Percentiles rank a stretch among this genome's conserved stretches.
Evolutionary conservation across 1,140 invertebrate genomes (phyloP).

Genomic region (Megathymus violae): DNA sequence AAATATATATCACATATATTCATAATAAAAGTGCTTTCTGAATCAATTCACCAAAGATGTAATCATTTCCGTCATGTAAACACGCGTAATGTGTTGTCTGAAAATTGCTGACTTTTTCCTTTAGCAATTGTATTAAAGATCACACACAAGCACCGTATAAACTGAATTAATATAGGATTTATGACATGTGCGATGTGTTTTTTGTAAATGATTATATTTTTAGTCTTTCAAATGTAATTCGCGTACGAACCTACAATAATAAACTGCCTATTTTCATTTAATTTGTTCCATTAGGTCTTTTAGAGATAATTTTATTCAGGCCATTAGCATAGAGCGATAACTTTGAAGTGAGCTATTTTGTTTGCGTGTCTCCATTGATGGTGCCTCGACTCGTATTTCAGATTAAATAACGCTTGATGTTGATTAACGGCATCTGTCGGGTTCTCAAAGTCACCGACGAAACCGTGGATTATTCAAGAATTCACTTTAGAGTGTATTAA

Average conservation of each 20-base stretch:
- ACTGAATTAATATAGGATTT: too few relatives aligned
- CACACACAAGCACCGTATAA: too few relatives aligned
- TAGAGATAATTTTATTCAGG: conserved; percentile 60
- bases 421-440: conserved; percentile 67
- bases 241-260: neutral
- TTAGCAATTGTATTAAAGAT: too few relatives aligned
- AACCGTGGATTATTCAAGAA: conserved; percentile 28
- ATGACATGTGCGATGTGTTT: too few relatives aligned
- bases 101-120: too few relatives aligned
- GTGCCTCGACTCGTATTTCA: conserved; percentile 63
- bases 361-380: conserved; percentile 65
- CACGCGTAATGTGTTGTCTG: too few relatives aligned
- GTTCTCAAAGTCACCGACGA: conserved; percentile 53
- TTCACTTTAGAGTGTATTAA: neutral
- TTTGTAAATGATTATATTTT: too few relatives aligned
- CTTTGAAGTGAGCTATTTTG: conserved; percentile 63
- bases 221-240: too few relatives aligned
- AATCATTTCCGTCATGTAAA: too few relatives aligned
- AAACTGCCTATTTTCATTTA: neutral
- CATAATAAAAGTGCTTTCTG: too few relatives aligned
- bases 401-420: conserved; percentile 71
- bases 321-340: conserved; percentile 62
- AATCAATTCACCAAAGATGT: too few relatives aligned
- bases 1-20: too few relatives aligned
- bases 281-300: conserved; percentile 16